Conservation (phyloP, 2,113 vertebrate genomes). For the Platycercus adscitus region DNA sequence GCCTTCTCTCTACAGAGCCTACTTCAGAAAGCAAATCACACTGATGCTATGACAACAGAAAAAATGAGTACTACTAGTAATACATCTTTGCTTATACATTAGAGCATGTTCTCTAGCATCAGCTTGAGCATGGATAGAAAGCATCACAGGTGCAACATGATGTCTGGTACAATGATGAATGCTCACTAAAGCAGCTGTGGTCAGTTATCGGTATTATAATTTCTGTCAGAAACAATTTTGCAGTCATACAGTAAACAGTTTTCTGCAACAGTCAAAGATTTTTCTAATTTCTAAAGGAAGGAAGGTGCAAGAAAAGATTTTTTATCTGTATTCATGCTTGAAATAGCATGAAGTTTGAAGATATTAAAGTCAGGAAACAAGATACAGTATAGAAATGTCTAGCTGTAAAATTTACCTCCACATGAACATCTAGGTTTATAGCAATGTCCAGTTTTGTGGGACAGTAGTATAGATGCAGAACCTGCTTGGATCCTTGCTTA, state of each 20-base stretch:
- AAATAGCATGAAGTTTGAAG: neutral
- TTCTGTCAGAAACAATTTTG: neutral
- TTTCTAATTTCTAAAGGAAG: neutral
- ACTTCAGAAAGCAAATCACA: neutral
- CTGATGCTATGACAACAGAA: neutral
- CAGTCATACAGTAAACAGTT: neutral
- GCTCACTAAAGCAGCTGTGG: neutral
- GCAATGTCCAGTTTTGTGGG: neutral
- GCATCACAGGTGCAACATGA: neutral
- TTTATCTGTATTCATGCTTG: neutral
- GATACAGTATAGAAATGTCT: neutral
- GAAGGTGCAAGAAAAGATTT: neutral
- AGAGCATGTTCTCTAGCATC: neutral
- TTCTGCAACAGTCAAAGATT: neutral
- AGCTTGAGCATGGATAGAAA: neutral
- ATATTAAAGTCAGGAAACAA: neutral
- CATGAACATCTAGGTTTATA: neutral
- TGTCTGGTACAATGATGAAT: rapidly evolving
- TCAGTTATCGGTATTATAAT: neutral
- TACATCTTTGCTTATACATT: neutral
- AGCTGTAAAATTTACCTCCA: neutral
- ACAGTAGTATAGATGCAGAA: neutral
- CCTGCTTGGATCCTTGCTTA: neutral
- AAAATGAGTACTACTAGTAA: neutral
- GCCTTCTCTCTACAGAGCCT: neutral